phyloP scores from a whole-genome alignment of 2,797 vertebrate species.

The Trachurus trachurus region DNA sequence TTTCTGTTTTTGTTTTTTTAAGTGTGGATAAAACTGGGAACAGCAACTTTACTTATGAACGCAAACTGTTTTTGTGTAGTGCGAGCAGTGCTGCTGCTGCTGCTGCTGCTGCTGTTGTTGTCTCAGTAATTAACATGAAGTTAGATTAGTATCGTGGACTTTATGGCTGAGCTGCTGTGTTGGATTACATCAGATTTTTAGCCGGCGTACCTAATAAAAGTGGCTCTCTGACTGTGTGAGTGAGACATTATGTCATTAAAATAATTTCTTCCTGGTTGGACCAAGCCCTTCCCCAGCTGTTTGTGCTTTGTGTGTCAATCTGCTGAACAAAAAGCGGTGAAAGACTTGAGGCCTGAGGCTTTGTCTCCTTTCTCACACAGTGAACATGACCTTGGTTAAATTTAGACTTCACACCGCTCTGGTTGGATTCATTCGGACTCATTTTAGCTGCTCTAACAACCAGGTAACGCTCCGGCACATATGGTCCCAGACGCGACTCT shows the following conservation, averaged over 20 bases:
- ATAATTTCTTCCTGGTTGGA: background rate
- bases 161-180: background rate
- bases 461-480: background rate
- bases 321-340: slow-evolving; percentile 26
- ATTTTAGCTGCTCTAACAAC: background rate
- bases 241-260: slow-evolving; percentile 11
- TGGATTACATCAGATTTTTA: background rate
- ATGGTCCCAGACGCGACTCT: background rate
- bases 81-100: no score
- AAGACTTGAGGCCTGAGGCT: slow-evolving; percentile 15
- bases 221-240: background rate
- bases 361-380: slow-evolving; percentile 12
- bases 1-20: background rate
- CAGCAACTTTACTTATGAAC: no score
- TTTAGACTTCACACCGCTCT: background rate
- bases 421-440: background rate
- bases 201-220: background rate
- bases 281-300: slow-evolving; percentile 9
- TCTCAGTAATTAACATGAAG: no score
- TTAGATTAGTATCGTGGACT: background rate
- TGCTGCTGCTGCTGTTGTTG: no score
- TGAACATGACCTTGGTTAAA: background rate
- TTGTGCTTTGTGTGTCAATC: slow-evolving; percentile 29
- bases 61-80: no score
- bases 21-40: background rate